Evolutionary conservation across 1,140 invertebrate species (phyloP).

Genomic region (Eurosta solidaginis): DNA sequence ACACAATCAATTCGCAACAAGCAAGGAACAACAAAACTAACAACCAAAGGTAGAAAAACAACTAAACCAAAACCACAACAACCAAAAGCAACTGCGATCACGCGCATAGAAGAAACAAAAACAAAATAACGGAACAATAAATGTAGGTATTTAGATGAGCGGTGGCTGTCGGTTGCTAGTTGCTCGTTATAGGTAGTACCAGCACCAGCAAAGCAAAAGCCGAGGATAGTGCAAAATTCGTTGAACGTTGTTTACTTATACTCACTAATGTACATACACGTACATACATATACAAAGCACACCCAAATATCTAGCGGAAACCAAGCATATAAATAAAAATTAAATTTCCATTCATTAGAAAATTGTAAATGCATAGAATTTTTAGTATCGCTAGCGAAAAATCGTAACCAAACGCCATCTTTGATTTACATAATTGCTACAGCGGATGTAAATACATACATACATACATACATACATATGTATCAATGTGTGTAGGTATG

Average conservation of each 20-base stretch:
- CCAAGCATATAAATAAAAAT: constrained; percentile 46
- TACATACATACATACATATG: too few species aligned
- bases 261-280: background rate
- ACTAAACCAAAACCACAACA: background rate
- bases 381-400: constrained; percentile 44
- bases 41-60: background rate
- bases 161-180: background rate
- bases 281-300: background rate
- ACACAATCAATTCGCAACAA: background rate
- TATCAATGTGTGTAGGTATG: too few species aligned
- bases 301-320: background rate
- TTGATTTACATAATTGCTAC: constrained; percentile 54
- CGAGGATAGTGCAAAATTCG: background rate
- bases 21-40: background rate
- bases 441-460: background rate
- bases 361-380: constrained; percentile 59
- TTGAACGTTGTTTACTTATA: background rate
- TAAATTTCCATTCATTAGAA: constrained; percentile 60
- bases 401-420: constrained; percentile 45
- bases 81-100: background rate
- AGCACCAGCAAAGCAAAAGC: background rate
- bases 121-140: background rate
- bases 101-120: background rate
- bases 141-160: constrained; percentile 6
- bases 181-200: background rate